Evolutionary conservation across 2,113 vertebrate genomes (phyloP), one percentile per base, ranked within the genome.

Genomic region (Microcebus murinus): DNA sequence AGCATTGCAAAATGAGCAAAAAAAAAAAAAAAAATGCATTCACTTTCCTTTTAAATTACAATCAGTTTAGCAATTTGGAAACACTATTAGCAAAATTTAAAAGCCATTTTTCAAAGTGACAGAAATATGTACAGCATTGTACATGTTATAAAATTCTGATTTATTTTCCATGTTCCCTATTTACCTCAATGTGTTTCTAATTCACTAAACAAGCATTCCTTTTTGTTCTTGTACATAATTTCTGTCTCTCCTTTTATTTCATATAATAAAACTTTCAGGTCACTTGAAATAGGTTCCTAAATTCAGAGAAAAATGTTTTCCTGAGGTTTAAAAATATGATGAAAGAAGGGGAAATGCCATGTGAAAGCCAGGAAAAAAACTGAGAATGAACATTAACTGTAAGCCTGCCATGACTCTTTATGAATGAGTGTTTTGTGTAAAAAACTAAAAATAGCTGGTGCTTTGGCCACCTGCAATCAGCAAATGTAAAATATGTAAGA

Each of bases 31-130:
- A 80, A 70, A 48, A 48, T 34, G 39, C 84, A 86, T 77, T 96
- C 86, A 91, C 59, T 94, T 71, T 2, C 45, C n/a, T 77, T 76
- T 74, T 91, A 95, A 97, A 91, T 96, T 89, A 76, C 29, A 93
- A 93, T 97, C 89, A 96, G 87, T 94, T 93, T 86, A 95, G 79
- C 91, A 93, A 96, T 94, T 96, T 95, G 63, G 81, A 95, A 94
- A 91, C 45, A 77, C 79, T 94, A 92, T 95, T 97, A 95, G 68
- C 57, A 90, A 91, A 74, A 84, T 96, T 94, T 94, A 91, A 97
- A 93, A 87, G 50, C 57, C 74, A 97, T 96, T 97, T 97, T 91
- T 97, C 96, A 96, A 98, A 95, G 50, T 97, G 86, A 81, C 96
- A 96, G 95, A 84, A 94, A 84, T 94, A 89, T 39, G 57, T 80